Percentiles rank a stretch among this genome's conserved stretches.
These are phyloP conservation scores for Paguma larvata DNA, from an alignment of 2,797 vertebrate genomes.

Conservation along the genomic window DNA sequence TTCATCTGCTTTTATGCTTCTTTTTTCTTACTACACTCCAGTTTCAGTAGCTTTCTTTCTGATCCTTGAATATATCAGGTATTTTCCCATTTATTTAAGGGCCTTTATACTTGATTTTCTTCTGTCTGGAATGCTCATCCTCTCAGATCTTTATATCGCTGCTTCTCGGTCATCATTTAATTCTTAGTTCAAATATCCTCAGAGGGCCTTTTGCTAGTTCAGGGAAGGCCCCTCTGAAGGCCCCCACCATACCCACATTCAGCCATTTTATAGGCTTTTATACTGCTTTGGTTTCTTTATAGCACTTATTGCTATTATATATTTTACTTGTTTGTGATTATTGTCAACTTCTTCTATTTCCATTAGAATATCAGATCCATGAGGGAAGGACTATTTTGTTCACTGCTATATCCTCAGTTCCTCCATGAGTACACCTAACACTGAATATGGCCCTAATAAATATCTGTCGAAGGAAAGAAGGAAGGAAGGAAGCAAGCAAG, in stretches of 20 bases:
- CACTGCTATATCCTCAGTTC: not conserved
- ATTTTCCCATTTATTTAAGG: slow-evolving; percentile 51
- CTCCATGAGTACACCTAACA: not conserved
- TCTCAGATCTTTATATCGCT: slow-evolving; percentile 3
- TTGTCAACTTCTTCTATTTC: not conserved
- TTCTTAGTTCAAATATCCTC: slow-evolving; percentile 61
- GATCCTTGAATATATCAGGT: not conserved
- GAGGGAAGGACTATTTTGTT: slow-evolving; percentile 33
- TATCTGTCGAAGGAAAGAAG: not conserved
- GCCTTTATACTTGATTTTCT: not conserved
- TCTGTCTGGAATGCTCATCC: not conserved
- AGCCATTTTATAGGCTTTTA: slow-evolving; percentile 23
- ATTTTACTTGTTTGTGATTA: slow-evolving; percentile 53
- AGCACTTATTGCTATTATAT: not conserved
- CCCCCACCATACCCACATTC: not conserved
- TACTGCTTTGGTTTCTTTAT: slow-evolving; percentile 28
- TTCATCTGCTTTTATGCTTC: slow-evolving; percentile 33
- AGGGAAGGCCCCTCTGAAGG: not conserved
- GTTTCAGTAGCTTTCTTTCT: slow-evolving; percentile 47
- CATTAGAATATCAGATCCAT: slow-evolving; percentile 16
- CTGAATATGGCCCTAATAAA: not conserved
- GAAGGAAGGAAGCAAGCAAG: not conserved
- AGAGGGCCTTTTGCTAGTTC: not conserved
- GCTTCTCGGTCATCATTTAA: slow-evolving; percentile 31
- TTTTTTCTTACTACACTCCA: slow-evolving; percentile 20